Conservation (phyloP, 2,888 invertebrate genomes). For the Hirtodrosophila duncani region DNA sequence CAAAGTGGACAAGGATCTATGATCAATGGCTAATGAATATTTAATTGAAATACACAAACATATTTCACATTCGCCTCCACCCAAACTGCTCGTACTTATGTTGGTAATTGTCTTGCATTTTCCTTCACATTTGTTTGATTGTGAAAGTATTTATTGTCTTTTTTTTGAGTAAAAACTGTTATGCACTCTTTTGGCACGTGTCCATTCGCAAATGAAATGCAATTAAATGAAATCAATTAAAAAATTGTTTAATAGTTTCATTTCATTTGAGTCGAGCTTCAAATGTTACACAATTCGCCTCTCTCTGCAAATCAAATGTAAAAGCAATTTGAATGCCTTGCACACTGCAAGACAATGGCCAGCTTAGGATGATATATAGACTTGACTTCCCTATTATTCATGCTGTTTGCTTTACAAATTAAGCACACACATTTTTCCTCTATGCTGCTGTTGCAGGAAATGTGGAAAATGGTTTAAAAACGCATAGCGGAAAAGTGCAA, state of each 20-base stretch:
- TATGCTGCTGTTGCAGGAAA: conserved; percentile 25
- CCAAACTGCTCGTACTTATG: too few species aligned
- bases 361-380: too few species aligned
- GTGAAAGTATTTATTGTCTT: conserved; percentile 43
- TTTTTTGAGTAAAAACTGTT: not conserved
- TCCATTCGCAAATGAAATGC: conserved; percentile 37
- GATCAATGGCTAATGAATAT: conserved; percentile 49
- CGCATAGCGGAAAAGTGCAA: conserved; percentile 12
- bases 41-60: conserved; percentile 29
- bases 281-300: conserved; percentile 41
- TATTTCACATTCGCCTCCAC: not conserved
- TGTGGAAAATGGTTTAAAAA: conserved; percentile 39
- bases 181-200: conserved; percentile 50
- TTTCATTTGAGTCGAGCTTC: too few species aligned
- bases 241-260: conserved; percentile 39
- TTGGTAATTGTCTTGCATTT: too few species aligned
- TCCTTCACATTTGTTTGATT: conserved; percentile 13
- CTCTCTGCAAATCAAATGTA: conserved; percentile 39
- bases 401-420: too few species aligned
- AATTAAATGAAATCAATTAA: conserved; percentile 49
- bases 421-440: conserved; percentile 45
- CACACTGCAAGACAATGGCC: conserved; percentile 38
- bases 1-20: conserved; percentile 68
- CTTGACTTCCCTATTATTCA: too few species aligned
- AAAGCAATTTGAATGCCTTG: conserved; percentile 67